Base-by-base conservation (phyloP, 2,113 vertebrate species). In the Apodemus speciosus region DNA sequence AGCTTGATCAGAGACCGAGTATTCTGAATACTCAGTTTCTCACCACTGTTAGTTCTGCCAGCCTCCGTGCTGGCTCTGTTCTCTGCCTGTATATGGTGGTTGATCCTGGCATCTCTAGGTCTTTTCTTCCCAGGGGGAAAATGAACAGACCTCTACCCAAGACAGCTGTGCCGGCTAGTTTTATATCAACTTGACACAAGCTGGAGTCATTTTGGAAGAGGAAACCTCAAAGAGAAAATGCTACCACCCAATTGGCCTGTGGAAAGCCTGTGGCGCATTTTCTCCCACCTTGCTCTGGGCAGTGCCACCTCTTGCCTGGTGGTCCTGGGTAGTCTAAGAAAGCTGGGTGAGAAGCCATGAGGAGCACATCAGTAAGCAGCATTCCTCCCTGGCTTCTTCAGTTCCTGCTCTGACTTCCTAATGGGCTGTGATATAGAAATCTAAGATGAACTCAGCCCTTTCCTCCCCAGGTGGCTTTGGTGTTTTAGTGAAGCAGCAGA, bases 1-100 rank as follows among this genome's bases (percentile, higher is more conserved):
- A 92, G 66, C 20, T 90, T 94, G 62, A 80, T 96, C 73, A 89
- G 87, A 95, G 76, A 40, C 77, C 88, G 53, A 85, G 18, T 85
- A 77, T 75, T 32, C 66, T 71, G 53, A 79, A 51, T 66, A 49
- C 66, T 64, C 43, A 85, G 46, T 85, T 95, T 85, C 83, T 93
- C 79, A 53, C 18, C n/a, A 11, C 43, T 73, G 40, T 32, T 40
- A 38, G 58, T 46, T 83, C 56, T 79, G 40, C 27, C 23, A 89
- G 88, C 58, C 20, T 25, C 73, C 23, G 1, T 58, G 38, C 58
- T n/a, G 38, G 23, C 95, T 72, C 86, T 8, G 38, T 58, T 83
- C 68, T 94, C 68, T 85, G 89, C n/a, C 71, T 89, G 18, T 18
- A 46, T 81, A 49, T 88, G 79, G 43, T 71, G 60, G 35, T 76